Conservation (phyloP, 2,797 vertebrate species). For the Dendrocincla tyrannina region DNA sequence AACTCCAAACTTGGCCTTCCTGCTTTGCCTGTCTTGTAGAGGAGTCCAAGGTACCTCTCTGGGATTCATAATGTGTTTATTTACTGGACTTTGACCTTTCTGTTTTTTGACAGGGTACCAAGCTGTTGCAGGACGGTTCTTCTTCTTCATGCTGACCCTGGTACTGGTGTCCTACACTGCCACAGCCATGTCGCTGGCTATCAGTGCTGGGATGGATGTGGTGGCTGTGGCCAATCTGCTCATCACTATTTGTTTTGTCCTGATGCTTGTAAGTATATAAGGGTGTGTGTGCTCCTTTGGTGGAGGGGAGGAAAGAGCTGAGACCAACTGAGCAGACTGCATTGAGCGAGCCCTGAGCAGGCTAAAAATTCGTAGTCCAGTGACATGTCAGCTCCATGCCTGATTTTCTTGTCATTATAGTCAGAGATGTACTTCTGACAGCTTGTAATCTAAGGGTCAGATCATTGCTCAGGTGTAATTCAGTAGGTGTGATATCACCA, state of each 20-base stretch:
- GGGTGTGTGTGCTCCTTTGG: neutral
- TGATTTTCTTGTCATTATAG: neutral
- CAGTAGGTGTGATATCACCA: neutral
- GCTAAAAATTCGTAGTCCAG: neutral
- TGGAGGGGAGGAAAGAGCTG: neutral
- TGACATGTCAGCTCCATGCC: neutral
- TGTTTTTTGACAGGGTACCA: conserved; percentile 59
- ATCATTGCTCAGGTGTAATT: neutral
- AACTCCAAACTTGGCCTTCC: neutral
- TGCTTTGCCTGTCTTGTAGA: neutral
- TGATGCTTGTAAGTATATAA: conserved; percentile 71
- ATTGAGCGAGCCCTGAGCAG: neutral
- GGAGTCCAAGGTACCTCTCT: neutral
- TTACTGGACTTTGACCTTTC: neutral
- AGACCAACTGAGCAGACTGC: neutral
- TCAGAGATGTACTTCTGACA: neutral
- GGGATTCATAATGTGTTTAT: neutral
- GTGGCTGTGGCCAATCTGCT: conserved; percentile 68
- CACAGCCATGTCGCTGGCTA: conserved; percentile 69
- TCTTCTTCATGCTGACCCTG: conserved; percentile 69
- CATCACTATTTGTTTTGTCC: conserved; percentile 71
- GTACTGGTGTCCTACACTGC: conserved; percentile 67
- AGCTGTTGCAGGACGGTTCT: conserved; percentile 48
- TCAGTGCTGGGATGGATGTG: conserved; percentile 72
- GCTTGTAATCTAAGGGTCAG: neutral